Base-by-base conservation (phyloP, 2,797 vertebrate genomes). In the Catostomus latipinnis region DNA sequence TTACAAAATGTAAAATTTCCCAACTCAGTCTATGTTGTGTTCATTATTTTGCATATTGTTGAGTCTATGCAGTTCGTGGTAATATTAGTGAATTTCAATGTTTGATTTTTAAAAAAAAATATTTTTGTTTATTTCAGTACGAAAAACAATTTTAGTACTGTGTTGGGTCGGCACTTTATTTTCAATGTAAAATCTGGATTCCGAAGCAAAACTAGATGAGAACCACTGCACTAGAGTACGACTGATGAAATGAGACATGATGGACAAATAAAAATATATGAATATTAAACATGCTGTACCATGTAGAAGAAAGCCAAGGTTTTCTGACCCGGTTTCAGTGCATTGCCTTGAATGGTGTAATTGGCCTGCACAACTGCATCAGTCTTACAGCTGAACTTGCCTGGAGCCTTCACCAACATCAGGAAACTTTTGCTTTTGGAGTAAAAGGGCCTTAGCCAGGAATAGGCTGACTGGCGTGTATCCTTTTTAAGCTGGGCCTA, bases 391-490 rank as follows among this genome's bases (percentile, higher is more conserved):
- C 85, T 76, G 61, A 97, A 84, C 22, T 77, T 66, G 12, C 83
- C 78, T 1, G 8, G 56, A 52, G 88, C 75, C 1, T 86, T 88
- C 83, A 87, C 83, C 0, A 97, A 88, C 86, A 90, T 94, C 83
- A 96, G 13, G 74, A 95, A 97, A 77, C 96, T 96, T 1, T 71
- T 92, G 75, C 94, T 96, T 60, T 88, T 85, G 45, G 96, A 96
- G 89, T 95, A 94, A 85, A 96, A 96, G 0, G 84, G 80, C 0
- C 0, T 13, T 11, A 89, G 56, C 0, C 1, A 6, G n/a, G 85
- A 89, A 1, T 57, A 45, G 43, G 16, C 13, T 13, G 70, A 57
- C 8, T 22, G 53, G 0, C 81, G 16, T 4, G 77, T 53, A 0
- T 2, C n/a, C 16, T 77, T 79, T 1, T 71, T 81, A 0, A 90